Evolutionary conservation across 30 jellyfish, hydroid and myxozoan genomes (phyloP).

Genomic region (Catostylus mosaicus): DNA sequence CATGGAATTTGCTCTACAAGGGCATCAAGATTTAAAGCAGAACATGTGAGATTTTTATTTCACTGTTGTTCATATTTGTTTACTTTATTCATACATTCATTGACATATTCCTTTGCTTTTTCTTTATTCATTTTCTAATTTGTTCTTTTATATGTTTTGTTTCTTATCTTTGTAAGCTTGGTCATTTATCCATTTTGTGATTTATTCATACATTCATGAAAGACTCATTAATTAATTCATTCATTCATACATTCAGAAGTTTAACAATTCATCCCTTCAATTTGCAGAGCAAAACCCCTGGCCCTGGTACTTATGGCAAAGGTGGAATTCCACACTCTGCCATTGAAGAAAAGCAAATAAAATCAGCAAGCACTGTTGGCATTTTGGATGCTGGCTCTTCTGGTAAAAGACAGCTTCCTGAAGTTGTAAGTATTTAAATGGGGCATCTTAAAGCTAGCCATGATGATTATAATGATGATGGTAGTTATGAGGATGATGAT

Average conservation of each 20-base stretch:
- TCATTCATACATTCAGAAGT: background rate
- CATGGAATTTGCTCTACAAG: slow-evolving; percentile 96
- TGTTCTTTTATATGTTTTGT: too few relatives aligned
- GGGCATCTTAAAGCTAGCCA: background rate
- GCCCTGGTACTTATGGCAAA: slow-evolving; percentile 98
- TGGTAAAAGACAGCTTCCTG: slow-evolving; percentile 96
- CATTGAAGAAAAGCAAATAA: slow-evolving; percentile 82
- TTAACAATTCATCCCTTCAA: background rate
- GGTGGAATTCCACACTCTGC: slow-evolving; percentile 98
- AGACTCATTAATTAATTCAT: background rate
- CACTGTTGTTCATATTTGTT: background rate
- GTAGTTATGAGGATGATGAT: background rate
- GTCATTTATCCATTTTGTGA: background rate
- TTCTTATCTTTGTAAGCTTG: background rate
- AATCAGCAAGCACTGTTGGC: slow-evolving; percentile 93
- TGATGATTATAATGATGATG: background rate
- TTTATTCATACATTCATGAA: background rate
- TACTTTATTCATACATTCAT: too few relatives aligned
- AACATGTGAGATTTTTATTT: slow-evolving; percentile 39
- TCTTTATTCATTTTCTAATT: too few relatives aligned
- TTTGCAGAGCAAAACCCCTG: slow-evolving; percentile 91
- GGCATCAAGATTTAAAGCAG: slow-evolving; percentile 77
- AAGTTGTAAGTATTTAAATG: slow-evolving; percentile 71
- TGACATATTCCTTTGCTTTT: too few relatives aligned
- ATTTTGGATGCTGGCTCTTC: slow-evolving; percentile 98